Evolutionary conservation across 2,113 vertebrate species (phyloP), one percentile per base, ranked within the genome.

Genomic region (Microcebus griseorufus): DNA sequence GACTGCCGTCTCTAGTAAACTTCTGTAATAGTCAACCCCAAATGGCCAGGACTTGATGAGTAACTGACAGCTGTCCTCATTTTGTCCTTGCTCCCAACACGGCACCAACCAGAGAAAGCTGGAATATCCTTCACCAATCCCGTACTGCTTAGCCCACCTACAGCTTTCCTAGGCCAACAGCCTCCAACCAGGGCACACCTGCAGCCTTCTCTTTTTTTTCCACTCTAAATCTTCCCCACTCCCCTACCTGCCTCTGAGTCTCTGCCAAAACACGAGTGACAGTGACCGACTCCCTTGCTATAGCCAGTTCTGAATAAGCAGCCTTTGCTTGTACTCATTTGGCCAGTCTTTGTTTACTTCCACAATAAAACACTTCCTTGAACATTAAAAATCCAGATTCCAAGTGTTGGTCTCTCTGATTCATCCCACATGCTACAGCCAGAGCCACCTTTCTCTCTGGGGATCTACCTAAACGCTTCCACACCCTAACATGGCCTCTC

Each of bases 301-400:
- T 3, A 64, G 48, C 25, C 34, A 55, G 4, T 12, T 93, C 60
- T 64, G 64, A 90, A 70, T 53, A 92, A 93, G 89, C 8, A 64
- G 27, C 29, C 64, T 90, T 85, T 39, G 64, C 55, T 90, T 29
- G 2, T 88, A 83, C 37, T 29, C 9, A 18, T 75, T 78, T 70
- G 39, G 8, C 60, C 86, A 18, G 34, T 64, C 32, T 69, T 83
- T 75, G n/a, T 88, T 37, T 87, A 86, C 60, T 73, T 76, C 55
- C 88, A 88, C 55, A 70, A 73, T 69, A 95, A 90, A 83, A 88
- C 48, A 34, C 37, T 90, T 37, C n/a, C 37, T 73, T 92, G 29
- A 20, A 84, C 58, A 79, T 48, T 34, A 90, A 58, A 75, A 70
- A 39, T 83, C 42, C 55, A 85, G 80, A 91, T 25, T 22, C 14